Evolutionary conservation across 2,113 vertebrate species (phyloP).

Genomic region (Osmerus eperlanus): DNA sequence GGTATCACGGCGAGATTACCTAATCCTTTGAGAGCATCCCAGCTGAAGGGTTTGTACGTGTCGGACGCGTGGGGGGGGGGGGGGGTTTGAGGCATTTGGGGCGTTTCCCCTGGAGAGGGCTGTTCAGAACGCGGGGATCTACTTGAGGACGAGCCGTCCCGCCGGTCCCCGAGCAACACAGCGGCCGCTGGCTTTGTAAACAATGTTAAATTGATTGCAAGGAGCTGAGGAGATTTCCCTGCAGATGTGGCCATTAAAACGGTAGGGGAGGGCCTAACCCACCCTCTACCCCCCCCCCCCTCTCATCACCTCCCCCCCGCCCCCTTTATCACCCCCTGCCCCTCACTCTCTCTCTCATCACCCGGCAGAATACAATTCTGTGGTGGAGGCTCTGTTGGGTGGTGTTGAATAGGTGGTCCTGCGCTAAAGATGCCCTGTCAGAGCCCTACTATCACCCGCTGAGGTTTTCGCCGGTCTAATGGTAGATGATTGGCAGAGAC

Average conservation of each 20-base stretch:
- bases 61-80: slow-evolving; percentile 41
- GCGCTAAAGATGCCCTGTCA: no score
- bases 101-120: slow-evolving; percentile 63
- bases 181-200: slow-evolving; percentile 62
- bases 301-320: no score
- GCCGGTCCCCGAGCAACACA: slow-evolving; percentile 48
- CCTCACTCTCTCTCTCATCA: no score
- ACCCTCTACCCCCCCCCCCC: slow-evolving; percentile 4
- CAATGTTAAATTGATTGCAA: slow-evolving; percentile 64
- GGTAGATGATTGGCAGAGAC: no score
- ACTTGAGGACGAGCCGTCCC: slow-evolving; percentile 53
- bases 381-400: slow-evolving; percentile 65
- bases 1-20: slow-evolving; percentile 69
- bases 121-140: slow-evolving; percentile 59
- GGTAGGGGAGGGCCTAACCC: slow-evolving; percentile 38
- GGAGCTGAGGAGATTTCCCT: slow-evolving; percentile 60
- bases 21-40: slow-evolving; percentile 68
- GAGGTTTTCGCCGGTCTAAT: no score
- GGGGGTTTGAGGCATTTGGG: slow-evolving; percentile 25
- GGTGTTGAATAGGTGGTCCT: slow-evolving; percentile 60
- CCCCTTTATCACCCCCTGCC: no score
- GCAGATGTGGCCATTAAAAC: slow-evolving; percentile 56
- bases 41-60: slow-evolving; percentile 61
- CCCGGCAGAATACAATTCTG: slow-evolving; percentile 56
- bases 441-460: no score